Evolutionary conservation across 2,797 vertebrate genomes (phyloP).

Genomic region (Paguma larvata): DNA sequence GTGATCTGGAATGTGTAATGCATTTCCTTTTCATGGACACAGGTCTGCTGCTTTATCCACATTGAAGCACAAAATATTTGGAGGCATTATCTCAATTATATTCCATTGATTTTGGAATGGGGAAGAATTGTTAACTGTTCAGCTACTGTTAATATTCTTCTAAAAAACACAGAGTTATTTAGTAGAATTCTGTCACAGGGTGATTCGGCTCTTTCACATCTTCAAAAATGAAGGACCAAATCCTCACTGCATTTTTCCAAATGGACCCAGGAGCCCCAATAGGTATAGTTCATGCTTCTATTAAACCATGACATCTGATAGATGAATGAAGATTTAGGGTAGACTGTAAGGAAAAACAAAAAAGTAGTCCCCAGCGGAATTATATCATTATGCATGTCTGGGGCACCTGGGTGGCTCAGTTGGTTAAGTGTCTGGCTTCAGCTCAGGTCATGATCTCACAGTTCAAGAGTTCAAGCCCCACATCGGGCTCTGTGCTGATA

Average conservation of each 20-base stretch:
- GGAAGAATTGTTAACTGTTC: neutral
- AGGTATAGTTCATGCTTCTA: conserved; percentile 33
- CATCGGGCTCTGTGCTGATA: too few species aligned
- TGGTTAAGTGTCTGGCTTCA: too few species aligned
- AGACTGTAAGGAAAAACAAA: conserved; percentile 20
- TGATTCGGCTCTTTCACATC: neutral
- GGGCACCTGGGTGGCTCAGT: too few species aligned
- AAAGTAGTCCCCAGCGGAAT: neutral
- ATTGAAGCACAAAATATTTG: neutral
- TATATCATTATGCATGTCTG: neutral
- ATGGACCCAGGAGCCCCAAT: neutral
- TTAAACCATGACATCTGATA: neutral
- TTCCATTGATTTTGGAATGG: conserved; percentile 6
- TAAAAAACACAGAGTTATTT: neutral
- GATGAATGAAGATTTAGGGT: conserved; percentile 62
- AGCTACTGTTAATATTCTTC: conserved; percentile 1
- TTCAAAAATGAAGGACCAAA: neutral
- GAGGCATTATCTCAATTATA: neutral
- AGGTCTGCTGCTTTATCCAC: neutral
- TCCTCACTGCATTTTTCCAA: neutral
- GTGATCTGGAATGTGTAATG: neutral
- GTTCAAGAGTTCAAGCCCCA: too few species aligned
- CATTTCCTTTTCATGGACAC: neutral
- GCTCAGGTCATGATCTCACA: too few species aligned
- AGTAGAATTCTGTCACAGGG: neutral